Percentiles rank a stretch among this genome's conserved stretches.
These are phyloP conservation scores for Stenichneumon culpator DNA, from an alignment of 2,888 invertebrate species.

Conservation along the genomic window DNA sequence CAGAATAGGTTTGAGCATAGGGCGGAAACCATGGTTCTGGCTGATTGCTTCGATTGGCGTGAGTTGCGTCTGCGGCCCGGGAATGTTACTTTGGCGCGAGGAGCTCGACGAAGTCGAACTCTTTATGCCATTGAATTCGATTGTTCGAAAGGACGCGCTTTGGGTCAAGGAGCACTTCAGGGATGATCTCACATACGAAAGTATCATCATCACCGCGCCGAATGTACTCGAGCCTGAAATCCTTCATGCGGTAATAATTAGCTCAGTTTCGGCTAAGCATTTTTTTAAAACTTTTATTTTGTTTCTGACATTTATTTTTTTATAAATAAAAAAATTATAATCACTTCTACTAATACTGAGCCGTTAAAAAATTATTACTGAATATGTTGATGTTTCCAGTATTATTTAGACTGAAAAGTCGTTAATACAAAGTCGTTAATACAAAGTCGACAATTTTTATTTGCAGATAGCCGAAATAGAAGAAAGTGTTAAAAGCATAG, in stretches of 20 bases:
- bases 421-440: background rate
- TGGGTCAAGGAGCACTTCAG: conserved; percentile 83
- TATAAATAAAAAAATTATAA: background rate
- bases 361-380: background rate
- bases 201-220: conserved; percentile 83
- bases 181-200: conserved; percentile 83
- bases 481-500: conserved; percentile 67
- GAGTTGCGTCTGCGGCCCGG: conserved; percentile 79
- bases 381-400: background rate
- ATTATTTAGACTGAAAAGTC: background rate
- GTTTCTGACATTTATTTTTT: background rate
- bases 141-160: conserved; percentile 78
- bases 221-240: conserved; percentile 83
- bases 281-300: background rate
- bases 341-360: background rate
- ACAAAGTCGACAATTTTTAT: background rate
- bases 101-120: conserved; percentile 82
- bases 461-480: conserved; percentile 60
- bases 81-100: conserved; percentile 81
- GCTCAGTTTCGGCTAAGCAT: background rate
- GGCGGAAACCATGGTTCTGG: conserved; percentile 80
- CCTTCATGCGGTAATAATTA: conserved; percentile 80
- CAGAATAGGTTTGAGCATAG: conserved; percentile 80
- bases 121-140: conserved; percentile 81
- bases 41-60: conserved; percentile 76